Base-by-base conservation (phyloP, 2,797 vertebrate genomes). In the Schizopygopsis pylzovi region DNA sequence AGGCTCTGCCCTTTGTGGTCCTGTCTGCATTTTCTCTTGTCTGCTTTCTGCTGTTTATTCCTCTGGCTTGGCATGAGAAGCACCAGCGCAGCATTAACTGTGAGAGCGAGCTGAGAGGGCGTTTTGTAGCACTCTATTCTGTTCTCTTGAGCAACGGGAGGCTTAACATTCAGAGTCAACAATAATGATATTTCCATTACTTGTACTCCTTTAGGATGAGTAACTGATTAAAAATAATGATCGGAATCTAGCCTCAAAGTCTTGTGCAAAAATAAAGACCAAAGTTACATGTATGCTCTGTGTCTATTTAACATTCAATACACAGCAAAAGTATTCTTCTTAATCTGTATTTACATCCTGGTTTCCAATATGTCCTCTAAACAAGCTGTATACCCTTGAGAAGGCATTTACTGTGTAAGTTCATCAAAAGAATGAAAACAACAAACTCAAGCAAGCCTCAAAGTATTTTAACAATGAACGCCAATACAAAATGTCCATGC, bases 101-200 rank as follows among this genome's bases (percentile, higher is more conserved):
- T 88, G 87, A 89, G 87, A 89, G 89, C 90, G 88, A 91, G 92
- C 93, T 93, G 91, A 92, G 89, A 90, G 92, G 91, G 90, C 91
- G 89, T 90, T 92, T 93, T 93, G 88, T 81, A 85, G 83, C 82
- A 54, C 89, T 87, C 84, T 79, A 68, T 70, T 73, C n/a, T 59
- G 87, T 91, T 89, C 89, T 86, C 87, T 89, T 90, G 90, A 90
- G 91, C 88, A 89, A 92, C 89, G 89, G 88, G 89, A 89, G 90
- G 91, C 89, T 89, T 89, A 90, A 92, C 90, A 92, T 91, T 90
- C 89, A 87, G 68, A 59, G 90, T 91, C 83, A 71, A 93, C 93
- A 93, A 93, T 93, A 72, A 72, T 37, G 3, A 59, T 22, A 59
- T 68, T 45, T 41, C 20, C 45, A 54, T 77, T 65, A 47, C 33